Percentiles rank a stretch among this genome's conserved stretches.
These are phyloP conservation scores for Drosophila nigritarsus DNA, from an alignment of 2,888 invertebrate genomes.

Conservation along the genomic window DNA sequence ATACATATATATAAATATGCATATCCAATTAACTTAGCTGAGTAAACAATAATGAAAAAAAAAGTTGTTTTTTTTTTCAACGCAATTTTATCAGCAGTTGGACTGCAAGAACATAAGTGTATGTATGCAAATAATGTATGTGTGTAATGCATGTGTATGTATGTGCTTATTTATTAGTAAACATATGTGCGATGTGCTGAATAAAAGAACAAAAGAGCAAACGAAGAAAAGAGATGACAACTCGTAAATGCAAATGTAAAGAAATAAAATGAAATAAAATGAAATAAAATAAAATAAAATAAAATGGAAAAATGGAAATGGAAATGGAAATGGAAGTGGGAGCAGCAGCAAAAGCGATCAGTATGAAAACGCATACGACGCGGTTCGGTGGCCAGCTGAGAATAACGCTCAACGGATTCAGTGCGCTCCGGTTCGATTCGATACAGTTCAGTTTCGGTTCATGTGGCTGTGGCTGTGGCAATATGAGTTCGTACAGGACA, in stretches of 20 bases:
- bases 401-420: conserved; percentile 5
- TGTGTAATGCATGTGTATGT: no score
- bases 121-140: neutral
- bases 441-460: neutral
- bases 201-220: conserved; percentile 9
- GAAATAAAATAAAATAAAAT: conserved; percentile 10
- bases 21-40: conserved; percentile 33
- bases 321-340: neutral
- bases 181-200: neutral
- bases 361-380: conserved; percentile 29
- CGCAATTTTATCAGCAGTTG: conserved; percentile 44
- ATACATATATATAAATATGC: neutral
- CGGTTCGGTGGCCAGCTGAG: conserved; percentile 29
- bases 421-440: neutral
- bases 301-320: conserved; percentile 14
- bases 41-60: conserved; percentile 26
- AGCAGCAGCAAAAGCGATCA: conserved; percentile 25
- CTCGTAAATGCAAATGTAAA: conserved; percentile 21
- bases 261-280: conserved; percentile 9
- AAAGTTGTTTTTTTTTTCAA: conserved; percentile 2
- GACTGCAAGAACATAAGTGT: conserved; percentile 11
- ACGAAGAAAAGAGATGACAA: conserved; percentile 18
- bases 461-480: neutral
- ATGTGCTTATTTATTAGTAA: neutral
- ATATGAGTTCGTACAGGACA: conserved; percentile 79